Percentiles rank a stretch among this genome's conserved stretches.
phyloP scores from a whole-genome alignment of 2,113 vertebrate species.

The Tretioscincus oriximinensis region DNA sequence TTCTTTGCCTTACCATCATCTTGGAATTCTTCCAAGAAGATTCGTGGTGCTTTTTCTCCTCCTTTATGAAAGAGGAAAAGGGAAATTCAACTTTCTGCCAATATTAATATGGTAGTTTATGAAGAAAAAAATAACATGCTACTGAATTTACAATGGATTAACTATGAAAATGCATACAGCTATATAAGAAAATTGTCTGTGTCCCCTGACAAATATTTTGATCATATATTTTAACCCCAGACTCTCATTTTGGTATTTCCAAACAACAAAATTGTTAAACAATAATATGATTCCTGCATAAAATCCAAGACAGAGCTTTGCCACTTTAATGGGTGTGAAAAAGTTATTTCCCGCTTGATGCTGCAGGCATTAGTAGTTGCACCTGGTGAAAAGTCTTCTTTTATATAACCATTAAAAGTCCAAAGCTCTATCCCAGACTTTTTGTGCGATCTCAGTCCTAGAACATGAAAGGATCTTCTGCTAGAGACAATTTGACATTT shows the following conservation, averaged over 20 bases:
- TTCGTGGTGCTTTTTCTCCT: neutral
- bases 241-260: neutral
- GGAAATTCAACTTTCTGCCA: neutral
- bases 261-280: neutral
- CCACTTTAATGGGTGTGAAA: too few species aligned
- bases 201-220: neutral
- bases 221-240: neutral
- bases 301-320: too few species aligned
- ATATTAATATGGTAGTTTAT: neutral
- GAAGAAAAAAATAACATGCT: neutral
- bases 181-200: neutral
- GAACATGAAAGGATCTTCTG: neutral
- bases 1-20: neutral
- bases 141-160: neutral
- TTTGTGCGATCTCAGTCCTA: too few species aligned
- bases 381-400: too few species aligned
- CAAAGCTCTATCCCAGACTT: too few species aligned
- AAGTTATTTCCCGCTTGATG: too few species aligned
- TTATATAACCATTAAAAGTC: too few species aligned
- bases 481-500: neutral
- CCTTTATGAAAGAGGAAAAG: neutral
- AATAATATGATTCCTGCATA: neutral
- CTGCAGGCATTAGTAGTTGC: too few species aligned
- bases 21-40: conserved; percentile 14
- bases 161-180: neutral